These are phyloP conservation scores for Lycaon pictus DNA, from an alignment of 2,113 vertebrate genomes.

Conservation along the genomic window DNA sequence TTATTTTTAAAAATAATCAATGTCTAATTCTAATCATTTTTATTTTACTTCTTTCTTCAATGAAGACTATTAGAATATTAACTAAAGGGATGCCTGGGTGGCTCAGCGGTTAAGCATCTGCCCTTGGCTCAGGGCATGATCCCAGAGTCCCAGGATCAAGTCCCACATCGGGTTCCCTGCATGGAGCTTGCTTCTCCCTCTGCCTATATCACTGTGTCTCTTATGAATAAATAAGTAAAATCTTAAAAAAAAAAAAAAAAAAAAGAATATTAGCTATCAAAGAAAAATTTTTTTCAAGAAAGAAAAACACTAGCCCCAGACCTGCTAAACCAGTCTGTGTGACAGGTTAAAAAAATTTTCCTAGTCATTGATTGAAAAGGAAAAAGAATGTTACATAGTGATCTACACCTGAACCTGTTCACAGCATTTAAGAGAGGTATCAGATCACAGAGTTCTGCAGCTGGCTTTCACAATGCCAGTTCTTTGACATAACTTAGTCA, in stretches of 20 bases:
- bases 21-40: constrained; percentile 52
- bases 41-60: constrained; percentile 65
- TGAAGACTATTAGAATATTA: constrained; percentile 13
- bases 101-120: too few species aligned
- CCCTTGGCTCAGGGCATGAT: too few species aligned
- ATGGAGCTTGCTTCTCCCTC: too few species aligned
- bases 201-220: too few species aligned
- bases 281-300: constrained; percentile 23
- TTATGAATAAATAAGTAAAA: too few species aligned
- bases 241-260: too few species aligned
- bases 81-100: too few species aligned
- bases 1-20: not conserved
- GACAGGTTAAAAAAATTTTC: constrained; percentile 2
- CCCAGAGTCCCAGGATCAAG: too few species aligned
- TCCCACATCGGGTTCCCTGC: too few species aligned
- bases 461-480: constrained; percentile 56
- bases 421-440: not conserved
- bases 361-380: constrained; percentile 46
- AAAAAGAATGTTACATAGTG: constrained; percentile 7
- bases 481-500: constrained; percentile 35
- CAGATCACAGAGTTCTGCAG: not conserved
- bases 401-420: constrained; percentile 22
- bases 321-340: constrained; percentile 53
- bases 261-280: not conserved
- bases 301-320: constrained; percentile 20